A percentile compares a stretch with the other conserved stretches of the same genome.
These are phyloP conservation scores for Mastomys coucha DNA, from an alignment of 2,113 vertebrate species.

Conservation along the genomic window DNA sequence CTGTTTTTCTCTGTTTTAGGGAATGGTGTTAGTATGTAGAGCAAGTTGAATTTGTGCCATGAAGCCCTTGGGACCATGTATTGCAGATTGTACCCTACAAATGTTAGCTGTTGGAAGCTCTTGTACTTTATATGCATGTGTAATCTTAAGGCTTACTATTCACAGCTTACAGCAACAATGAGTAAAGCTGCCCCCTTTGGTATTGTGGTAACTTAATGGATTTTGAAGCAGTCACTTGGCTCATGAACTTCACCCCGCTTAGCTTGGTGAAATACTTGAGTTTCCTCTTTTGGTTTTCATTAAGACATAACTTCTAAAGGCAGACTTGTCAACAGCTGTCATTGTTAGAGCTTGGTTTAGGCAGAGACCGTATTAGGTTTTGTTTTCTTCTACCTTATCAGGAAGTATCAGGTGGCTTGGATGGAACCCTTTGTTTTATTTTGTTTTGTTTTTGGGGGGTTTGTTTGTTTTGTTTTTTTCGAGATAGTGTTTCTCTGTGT, in stretches of 20 bases:
- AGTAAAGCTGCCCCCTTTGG: background rate
- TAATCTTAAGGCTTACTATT: fast-evolving
- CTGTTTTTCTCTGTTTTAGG: background rate
- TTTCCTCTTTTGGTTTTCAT: background rate
- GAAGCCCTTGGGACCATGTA: fast-evolving
- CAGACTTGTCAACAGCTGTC: background rate
- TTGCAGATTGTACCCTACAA: fast-evolving
- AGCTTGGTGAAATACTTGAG: background rate
- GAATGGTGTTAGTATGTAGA: background rate
- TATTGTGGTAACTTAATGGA: background rate
- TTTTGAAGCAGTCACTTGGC: background rate
- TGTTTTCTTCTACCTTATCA: background rate
- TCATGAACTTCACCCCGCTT: background rate
- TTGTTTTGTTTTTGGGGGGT: no score
- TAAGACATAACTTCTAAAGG: background rate
- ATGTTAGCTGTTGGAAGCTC: background rate
- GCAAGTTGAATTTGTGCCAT: background rate
- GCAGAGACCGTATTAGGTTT: background rate
- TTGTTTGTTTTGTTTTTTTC: no score
- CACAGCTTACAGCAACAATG: no score
- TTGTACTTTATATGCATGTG: fast-evolving
- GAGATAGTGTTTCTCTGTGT: no score
- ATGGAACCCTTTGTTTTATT: background rate
- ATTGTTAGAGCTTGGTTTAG: background rate
- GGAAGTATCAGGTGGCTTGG: background rate